A percentile compares a stretch with the other conserved stretches of the same genome.
Conservation (phyloP, 2,797 vertebrate genomes). For the Acanthurus leucopareius region DNA sequence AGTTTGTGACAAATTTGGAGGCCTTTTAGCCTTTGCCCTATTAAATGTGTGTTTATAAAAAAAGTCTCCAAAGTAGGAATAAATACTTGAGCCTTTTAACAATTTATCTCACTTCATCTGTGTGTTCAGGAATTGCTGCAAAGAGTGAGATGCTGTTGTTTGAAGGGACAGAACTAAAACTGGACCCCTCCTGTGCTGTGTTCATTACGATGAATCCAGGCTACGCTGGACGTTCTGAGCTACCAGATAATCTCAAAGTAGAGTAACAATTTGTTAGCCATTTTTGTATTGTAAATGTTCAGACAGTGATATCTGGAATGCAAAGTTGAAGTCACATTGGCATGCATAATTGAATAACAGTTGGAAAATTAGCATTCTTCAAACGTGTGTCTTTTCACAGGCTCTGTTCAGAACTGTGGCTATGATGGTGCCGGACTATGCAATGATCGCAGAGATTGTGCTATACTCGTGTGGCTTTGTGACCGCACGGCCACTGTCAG, state of each 20-base stretch:
- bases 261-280: background rate
- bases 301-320: background rate
- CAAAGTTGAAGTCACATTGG: background rate
- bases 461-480: conserved; percentile 95
- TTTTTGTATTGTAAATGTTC: background rate
- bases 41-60: background rate
- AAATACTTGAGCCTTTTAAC: background rate
- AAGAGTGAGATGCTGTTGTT: conserved; percentile 87
- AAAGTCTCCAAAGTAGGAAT: background rate
- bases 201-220: conserved; percentile 98
- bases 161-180: conserved; percentile 92
- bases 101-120: conserved; percentile 1
- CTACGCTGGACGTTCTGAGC: conserved; percentile 93
- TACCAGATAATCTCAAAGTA: conserved; percentile 95
- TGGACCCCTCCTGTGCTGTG: conserved; percentile 92
- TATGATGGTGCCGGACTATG: conserved; percentile 97
- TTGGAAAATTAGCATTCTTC: background rate
- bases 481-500: conserved; percentile 90
- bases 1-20: background rate
- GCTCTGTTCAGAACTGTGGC: conserved; percentile 94
- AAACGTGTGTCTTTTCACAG: conserved; percentile 67
- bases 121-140: conserved; percentile 88
- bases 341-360: background rate
- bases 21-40: background rate
- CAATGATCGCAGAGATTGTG: conserved; percentile 94